A percentile compares a stretch with the other conserved stretches of the same genome.
Evolutionary conservation across 2,888 invertebrate species (phyloP).

Genomic region (Lasioglossum villosulum): DNA sequence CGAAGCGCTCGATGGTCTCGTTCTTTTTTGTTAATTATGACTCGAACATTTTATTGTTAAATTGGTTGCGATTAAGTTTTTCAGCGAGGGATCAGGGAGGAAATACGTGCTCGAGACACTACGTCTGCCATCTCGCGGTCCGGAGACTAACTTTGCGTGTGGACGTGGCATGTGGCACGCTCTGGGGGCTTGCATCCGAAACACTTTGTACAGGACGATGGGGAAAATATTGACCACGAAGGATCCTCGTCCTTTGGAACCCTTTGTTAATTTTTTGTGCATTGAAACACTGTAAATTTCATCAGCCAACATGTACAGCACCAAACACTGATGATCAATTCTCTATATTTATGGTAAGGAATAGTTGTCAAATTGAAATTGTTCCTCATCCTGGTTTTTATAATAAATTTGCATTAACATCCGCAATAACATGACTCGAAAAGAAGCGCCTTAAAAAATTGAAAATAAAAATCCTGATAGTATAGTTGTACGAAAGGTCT

Average conservation of each 20-base stretch:
- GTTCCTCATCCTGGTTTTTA: neutral
- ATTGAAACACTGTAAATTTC: neutral
- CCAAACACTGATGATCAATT: neutral
- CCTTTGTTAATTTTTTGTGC: neutral
- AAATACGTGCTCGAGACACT: slow-evolving; percentile 34
- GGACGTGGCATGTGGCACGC: slow-evolving; percentile 52
- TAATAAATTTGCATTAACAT: neutral
- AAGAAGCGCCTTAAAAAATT: neutral
- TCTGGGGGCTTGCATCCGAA: slow-evolving; percentile 49
- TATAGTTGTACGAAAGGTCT: neutral
- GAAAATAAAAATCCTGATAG: neutral
- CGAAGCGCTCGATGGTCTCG: neutral
- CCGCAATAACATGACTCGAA: neutral
- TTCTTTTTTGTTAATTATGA: neutral
- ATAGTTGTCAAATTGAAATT: neutral
- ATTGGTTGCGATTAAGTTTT: slow-evolving; percentile 4
- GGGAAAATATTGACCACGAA: slow-evolving; percentile 60
- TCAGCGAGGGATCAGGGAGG: neutral
- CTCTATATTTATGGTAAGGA: neutral
- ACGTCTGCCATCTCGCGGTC: slow-evolving; percentile 59
- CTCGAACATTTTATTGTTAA: neutral
- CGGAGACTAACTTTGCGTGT: slow-evolving; percentile 1
- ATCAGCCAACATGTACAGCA: neutral
- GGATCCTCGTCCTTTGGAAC: neutral
- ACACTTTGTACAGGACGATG: neutral